Evolutionary conservation across 2,797 vertebrate genomes (phyloP).

Genomic region (Sebastes matsubarae): DNA sequence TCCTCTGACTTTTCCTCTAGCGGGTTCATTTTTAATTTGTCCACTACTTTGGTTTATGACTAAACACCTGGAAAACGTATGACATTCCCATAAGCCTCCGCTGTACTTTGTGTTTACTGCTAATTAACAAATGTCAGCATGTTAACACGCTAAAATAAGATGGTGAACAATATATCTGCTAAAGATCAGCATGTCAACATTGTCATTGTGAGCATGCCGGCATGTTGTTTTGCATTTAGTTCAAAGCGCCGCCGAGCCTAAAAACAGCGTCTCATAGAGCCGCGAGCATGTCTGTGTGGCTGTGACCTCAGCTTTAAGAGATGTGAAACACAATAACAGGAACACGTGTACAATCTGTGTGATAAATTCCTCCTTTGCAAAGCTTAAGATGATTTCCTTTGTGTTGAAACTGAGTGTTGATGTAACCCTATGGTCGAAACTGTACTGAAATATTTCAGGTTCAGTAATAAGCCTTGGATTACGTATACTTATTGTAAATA

Average conservation of each 20-base stretch:
- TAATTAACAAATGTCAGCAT: background rate
- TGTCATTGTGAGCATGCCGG: background rate
- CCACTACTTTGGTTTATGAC: no score
- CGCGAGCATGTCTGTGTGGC: background rate
- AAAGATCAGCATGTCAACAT: background rate
- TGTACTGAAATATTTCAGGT: no score
- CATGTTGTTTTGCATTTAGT: background rate
- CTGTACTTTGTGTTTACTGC: background rate
- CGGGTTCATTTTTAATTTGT: no score
- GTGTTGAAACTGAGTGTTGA: no score
- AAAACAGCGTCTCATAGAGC: background rate
- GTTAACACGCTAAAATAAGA: background rate
- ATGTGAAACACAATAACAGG: no score
- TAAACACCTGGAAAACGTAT: no score
- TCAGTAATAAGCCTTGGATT: background rate
- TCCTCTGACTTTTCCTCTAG: no score
- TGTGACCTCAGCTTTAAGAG: no score
- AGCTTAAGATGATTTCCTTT: background rate
- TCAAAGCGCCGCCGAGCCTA: no score
- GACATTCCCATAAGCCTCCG: background rate
- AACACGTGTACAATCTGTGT: no score
- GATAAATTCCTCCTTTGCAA: background rate
- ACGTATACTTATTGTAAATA: background rate
- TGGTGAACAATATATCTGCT: background rate
- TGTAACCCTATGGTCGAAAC: no score